Conservation (phyloP, 2,797 vertebrate genomes). For the Pristis pectinata region DNA sequence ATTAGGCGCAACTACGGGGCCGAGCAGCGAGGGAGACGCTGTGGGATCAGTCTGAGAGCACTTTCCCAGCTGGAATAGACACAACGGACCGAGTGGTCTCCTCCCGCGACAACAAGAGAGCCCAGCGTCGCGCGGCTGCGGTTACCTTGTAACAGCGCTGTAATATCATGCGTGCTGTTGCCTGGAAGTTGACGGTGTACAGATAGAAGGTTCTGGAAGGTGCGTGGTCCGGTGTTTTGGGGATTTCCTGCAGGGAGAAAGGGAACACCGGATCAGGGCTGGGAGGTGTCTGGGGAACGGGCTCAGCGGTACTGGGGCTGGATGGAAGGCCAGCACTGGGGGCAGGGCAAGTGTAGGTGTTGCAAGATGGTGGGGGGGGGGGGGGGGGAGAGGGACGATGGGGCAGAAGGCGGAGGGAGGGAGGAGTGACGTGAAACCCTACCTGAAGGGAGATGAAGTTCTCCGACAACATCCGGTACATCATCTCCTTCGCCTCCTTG, state of each 20-base stretch:
- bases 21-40: too few species aligned
- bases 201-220: conserved; percentile 91
- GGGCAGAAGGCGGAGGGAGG: not conserved
- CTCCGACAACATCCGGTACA: conserved; percentile 83
- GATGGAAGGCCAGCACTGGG: not conserved
- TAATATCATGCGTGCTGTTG: conserved; percentile 75
- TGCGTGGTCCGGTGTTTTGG: conserved; percentile 87
- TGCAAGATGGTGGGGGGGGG: not conserved
- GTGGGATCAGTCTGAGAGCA: too few species aligned
- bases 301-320: not conserved
- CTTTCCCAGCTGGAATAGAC: too few species aligned
- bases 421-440: not conserved
- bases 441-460: conserved; percentile 86
- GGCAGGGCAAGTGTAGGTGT: not conserved
- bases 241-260: conserved; percentile 70
- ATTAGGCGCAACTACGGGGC: too few species aligned
- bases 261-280: not conserved
- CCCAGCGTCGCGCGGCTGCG: too few species aligned
- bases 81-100: too few species aligned
- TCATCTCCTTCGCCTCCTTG: conserved; percentile 95
- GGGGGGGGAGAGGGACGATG: not conserved
- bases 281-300: not conserved
- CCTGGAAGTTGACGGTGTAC: conserved; percentile 76
- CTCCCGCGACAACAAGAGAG: not conserved
- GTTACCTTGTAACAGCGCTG: conserved; percentile 84